A percentile compares a stretch with the other conserved stretches of the same genome.
These are phyloP conservation scores for Leptodactylus fuscus DNA, from an alignment of 2,113 vertebrate species.

Conservation along the genomic window DNA sequence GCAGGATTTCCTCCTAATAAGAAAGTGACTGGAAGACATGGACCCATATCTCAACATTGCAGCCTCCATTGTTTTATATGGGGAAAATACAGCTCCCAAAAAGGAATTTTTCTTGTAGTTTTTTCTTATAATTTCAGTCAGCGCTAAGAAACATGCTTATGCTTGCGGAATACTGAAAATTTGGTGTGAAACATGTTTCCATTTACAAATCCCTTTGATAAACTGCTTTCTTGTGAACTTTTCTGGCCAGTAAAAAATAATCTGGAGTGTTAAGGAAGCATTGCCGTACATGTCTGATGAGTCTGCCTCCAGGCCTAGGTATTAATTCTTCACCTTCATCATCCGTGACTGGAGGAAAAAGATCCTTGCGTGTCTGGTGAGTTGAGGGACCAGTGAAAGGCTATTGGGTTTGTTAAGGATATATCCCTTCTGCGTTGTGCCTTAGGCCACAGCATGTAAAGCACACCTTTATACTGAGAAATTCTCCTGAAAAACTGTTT, in stretches of 20 bases:
- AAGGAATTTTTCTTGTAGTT: too few relatives aligned
- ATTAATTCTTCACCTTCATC: conserved; percentile 55
- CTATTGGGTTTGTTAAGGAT: conserved; percentile 40
- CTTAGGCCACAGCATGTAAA: conserved; percentile 34
- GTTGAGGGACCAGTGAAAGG: conserved; percentile 29
- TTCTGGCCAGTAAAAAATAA: not conserved
- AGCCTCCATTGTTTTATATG: too few relatives aligned
- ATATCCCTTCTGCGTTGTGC: conserved; percentile 48
- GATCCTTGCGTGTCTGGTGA: conserved; percentile 46
- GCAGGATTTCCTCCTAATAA: too few relatives aligned
- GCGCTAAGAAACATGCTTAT: too few relatives aligned
- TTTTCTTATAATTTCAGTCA: too few relatives aligned
- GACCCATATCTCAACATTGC: not conserved
- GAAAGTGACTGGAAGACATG: not conserved
- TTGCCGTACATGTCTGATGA: not conserved
- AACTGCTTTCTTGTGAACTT: not conserved
- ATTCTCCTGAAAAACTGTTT: conserved; percentile 31
- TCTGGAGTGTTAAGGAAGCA: conserved; percentile 20
- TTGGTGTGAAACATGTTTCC: too few relatives aligned
- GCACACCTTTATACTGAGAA: conserved; percentile 37
- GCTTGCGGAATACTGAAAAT: too few relatives aligned
- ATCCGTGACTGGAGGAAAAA: conserved; percentile 40
- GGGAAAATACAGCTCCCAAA: too few relatives aligned
- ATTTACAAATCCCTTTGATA: too few relatives aligned
- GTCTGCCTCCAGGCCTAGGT: conserved; percentile 40